phyloP scores from a whole-genome alignment of 2,888 invertebrate species.

The Crossocerus cetratus region DNA sequence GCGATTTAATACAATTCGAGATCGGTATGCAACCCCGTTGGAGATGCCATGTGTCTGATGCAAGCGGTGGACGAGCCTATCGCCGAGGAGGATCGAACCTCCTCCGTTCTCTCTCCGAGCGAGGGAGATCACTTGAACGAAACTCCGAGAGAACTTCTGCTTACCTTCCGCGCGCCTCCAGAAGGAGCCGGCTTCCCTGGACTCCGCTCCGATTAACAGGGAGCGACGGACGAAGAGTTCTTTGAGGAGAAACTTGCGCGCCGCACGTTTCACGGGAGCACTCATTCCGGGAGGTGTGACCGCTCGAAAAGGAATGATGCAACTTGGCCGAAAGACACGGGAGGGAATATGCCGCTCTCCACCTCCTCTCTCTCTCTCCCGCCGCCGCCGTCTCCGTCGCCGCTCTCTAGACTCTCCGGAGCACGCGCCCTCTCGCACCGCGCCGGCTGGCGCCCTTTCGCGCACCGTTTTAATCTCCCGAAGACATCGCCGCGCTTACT shows the following conservation, averaged over 20 bases:
- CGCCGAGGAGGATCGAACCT: too few species aligned
- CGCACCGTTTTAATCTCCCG: conserved; percentile 30
- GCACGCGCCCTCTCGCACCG: conserved; percentile 46
- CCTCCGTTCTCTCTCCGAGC: too few species aligned
- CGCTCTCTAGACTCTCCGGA: conserved; percentile 39
- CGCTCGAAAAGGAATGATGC: conserved; percentile 44
- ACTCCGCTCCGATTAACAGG: background rate
- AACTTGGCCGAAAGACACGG: conserved; percentile 31
- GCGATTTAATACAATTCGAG: too few species aligned
- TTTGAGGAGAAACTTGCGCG: conserved; percentile 40
- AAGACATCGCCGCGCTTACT: too few species aligned
- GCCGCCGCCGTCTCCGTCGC: conserved; percentile 26
- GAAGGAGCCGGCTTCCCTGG: too few species aligned
- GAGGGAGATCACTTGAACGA: too few species aligned
- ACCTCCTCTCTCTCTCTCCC: conserved; percentile 43
- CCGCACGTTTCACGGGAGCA: conserved; percentile 43
- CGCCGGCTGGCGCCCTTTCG: conserved; percentile 30
- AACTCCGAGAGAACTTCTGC: too few species aligned
- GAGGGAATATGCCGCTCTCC: conserved; percentile 43
- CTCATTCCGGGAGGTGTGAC: conserved; percentile 47
- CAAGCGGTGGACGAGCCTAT: too few species aligned
- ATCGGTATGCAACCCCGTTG: too few species aligned
- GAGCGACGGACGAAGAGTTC: background rate
- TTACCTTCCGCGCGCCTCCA: too few species aligned
- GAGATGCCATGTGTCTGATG: too few species aligned